phyloP scores from a whole-genome alignment of 2,888 invertebrate genomes.

The Resseliella maxima region DNA sequence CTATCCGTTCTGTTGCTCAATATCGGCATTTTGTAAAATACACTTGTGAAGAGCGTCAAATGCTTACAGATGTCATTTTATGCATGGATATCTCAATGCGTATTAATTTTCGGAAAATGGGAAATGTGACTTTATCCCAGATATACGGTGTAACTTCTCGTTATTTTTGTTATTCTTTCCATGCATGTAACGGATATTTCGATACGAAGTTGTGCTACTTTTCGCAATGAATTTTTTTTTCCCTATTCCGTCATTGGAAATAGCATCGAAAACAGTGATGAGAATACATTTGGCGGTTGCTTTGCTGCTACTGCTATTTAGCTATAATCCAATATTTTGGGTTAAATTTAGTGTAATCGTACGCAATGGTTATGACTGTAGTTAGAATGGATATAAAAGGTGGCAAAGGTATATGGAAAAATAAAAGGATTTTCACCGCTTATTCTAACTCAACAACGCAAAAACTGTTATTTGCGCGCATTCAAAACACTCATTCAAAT shows the following conservation, averaged over 20 bases:
- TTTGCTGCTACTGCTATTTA: too few species aligned
- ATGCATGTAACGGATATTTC: neutral
- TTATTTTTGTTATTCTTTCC: neutral
- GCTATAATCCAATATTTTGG: neutral
- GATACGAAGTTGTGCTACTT: neutral
- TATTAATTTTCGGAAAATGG: neutral
- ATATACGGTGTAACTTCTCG: neutral
- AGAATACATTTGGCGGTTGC: neutral
- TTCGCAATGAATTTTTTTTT: neutral
- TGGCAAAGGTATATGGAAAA: neutral
- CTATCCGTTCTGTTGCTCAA: too few species aligned
- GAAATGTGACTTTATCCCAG: constrained; percentile 20
- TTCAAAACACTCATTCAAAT: neutral
- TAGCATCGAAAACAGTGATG: neutral
- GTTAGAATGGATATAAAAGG: neutral
- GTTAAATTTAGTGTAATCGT: constrained; percentile 1
- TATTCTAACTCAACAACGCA: neutral
- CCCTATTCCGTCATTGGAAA: neutral
- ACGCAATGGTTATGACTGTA: neutral
- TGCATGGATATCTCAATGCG: constrained; percentile 27
- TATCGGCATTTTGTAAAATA: too few species aligned
- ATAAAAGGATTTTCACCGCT: neutral
- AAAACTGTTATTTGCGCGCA: neutral
- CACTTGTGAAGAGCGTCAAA: neutral
- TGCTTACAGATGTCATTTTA: constrained; percentile 36